Evolutionary conservation across 2,113 vertebrate genomes (phyloP).

Genomic region (Dipodomys merriami): DNA sequence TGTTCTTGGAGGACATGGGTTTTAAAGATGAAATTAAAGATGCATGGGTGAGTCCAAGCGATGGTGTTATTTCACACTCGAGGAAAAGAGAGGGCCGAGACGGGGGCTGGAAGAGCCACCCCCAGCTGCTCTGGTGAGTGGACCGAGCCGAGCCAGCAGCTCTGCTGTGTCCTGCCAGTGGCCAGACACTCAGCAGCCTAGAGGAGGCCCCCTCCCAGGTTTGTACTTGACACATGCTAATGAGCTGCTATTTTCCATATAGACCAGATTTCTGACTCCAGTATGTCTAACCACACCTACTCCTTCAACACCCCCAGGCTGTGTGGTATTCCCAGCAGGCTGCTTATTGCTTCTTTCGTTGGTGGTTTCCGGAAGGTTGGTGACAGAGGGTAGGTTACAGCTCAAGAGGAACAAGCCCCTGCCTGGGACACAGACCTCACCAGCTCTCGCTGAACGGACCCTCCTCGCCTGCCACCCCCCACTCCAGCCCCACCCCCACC

Average conservation of each 20-base stretch:
- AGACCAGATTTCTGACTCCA: not conserved
- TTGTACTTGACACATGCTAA: not conserved
- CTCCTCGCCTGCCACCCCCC: not conserved
- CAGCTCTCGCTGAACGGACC: not conserved
- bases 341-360: not conserved
- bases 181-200: not conserved
- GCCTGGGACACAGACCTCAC: not conserved
- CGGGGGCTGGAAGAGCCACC: not conserved
- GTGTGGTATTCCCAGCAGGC: not conserved
- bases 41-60: not conserved
- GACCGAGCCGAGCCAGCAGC: too few species aligned
- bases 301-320: not conserved
- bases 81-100: not conserved
- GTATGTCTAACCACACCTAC: not conserved
- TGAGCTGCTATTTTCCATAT: not conserved
- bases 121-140: not conserved
- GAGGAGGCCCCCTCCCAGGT: not conserved
- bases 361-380: not conserved
- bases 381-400: not conserved
- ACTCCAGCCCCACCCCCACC: too few species aligned
- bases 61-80: rapidly evolving
- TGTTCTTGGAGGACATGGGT: not conserved
- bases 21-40: not conserved
- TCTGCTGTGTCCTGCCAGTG: not conserved
- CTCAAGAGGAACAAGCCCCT: not conserved